phyloP scores from a whole-genome alignment of 2,113 vertebrate genomes.

The Papio anubis region DNA sequence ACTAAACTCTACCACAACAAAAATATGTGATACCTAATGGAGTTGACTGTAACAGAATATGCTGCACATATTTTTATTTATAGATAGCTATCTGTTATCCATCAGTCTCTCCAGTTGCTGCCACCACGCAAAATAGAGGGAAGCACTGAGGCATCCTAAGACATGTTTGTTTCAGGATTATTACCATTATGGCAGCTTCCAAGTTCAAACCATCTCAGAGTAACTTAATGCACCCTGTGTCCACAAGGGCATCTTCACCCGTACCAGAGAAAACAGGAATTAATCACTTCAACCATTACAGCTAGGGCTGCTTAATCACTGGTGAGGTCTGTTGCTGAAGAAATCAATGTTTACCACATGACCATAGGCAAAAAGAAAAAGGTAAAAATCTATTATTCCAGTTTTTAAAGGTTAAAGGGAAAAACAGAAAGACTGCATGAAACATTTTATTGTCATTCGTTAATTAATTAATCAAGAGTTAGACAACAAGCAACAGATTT shows the following conservation, averaged over 20 bases:
- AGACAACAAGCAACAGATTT: slow-evolving; percentile 74
- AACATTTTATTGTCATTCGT: slow-evolving; percentile 62
- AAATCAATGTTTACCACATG: background rate
- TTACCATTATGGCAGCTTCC: background rate
- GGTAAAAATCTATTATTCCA: background rate
- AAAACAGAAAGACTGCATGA: slow-evolving; percentile 41
- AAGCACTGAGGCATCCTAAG: background rate
- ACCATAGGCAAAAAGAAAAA: background rate
- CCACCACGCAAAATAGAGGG: background rate
- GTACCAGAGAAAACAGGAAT: background rate
- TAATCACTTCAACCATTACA: background rate
- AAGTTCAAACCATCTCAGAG: background rate
- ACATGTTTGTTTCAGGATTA: background rate
- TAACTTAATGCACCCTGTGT: background rate
- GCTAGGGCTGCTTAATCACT: background rate
- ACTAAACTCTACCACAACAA: background rate
- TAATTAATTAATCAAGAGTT: slow-evolving; percentile 69
- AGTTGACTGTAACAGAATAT: background rate
- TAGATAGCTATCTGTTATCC: background rate
- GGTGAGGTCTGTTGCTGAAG: background rate
- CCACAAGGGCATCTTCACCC: background rate
- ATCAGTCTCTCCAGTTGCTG: background rate
- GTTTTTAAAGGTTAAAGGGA: background rate
- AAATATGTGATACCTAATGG: slow-evolving; percentile 26
- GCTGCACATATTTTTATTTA: background rate